Evolutionary conservation across 2,888 invertebrate species (phyloP), one percentile per base, ranked within the genome.

Genomic region (Macrosiphum euphorbiae): DNA sequence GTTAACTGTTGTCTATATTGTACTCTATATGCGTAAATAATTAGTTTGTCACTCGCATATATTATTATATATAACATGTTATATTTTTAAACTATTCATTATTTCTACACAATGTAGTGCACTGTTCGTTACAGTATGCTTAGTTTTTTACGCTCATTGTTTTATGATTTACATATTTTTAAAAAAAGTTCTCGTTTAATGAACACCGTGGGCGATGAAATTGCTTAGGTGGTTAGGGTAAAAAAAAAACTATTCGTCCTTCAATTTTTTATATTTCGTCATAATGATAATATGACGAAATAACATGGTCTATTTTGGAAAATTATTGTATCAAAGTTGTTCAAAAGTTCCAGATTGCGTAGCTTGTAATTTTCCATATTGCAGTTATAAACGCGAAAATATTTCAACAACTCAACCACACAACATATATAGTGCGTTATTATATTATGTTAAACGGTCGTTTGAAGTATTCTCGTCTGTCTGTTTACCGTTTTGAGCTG

Each of bases 361-460:
- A 20, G 67, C 16, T 2, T 67, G 35, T 67, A 35, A 67, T 35
- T 35, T 35, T 67, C 1, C 35, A 35, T 67, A 24, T 55, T 55
- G 13, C 20, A 55, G 67, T 67, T 67, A 20, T n/a, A 20, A 67
- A 78, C 20, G 35, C 8, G 78, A 78, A 78, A 78, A 78, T 78
- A 78, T 78, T 78, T 78, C 35, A 78, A 35, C 78, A 35, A 78
- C 35, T 78, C 78, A 35, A 78, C 78, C 78, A 41, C 78, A 78
- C 35, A 35, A 20, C 78, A 28, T 78, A 28, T 78, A 78, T 20
- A 78, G 35, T 41, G 78, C 7, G 78, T 24, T 78, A 78, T 86
- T 86, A 47, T 16, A 86, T 86, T 86, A 47, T 86, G 7, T 86
- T 44, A 86, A 86, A 86, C 86, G 44, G 86, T 50, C 47, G 86